Evolutionary conservation across 2,113 vertebrate genomes (phyloP).

Genomic region (Campylomormyrus numenius): DNA sequence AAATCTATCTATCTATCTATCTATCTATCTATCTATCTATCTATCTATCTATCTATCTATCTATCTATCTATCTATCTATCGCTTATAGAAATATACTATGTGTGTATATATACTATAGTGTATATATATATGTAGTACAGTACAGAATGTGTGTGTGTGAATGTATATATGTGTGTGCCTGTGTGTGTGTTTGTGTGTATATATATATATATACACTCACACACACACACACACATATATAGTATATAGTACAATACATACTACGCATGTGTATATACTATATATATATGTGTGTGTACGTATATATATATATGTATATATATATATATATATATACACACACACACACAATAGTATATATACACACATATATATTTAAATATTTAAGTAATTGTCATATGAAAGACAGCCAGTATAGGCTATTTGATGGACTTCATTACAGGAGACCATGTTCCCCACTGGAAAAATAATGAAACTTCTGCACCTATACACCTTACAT

Average conservation of each 20-base stretch:
- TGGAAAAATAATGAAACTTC: neutral
- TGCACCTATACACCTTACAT: neutral
- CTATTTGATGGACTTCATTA: neutral
- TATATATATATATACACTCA: neutral
- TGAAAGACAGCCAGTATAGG: neutral
- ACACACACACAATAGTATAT: neutral
- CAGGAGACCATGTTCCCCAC: neutral
- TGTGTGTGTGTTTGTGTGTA: neutral
- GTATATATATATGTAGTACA: too few species aligned
- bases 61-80: too few species aligned
- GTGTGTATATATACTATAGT: neutral
- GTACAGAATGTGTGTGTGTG: too few species aligned
- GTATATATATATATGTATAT: too few species aligned
- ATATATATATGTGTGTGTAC: neutral
- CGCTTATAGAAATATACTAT: neutral
- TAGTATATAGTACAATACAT: too few species aligned
- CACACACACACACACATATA: neutral
- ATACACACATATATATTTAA: neutral
- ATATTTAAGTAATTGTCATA: neutral
- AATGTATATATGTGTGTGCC: too few species aligned
- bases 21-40: neutral
- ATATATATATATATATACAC: too few species aligned
- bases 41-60: neutral
- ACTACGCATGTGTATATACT: neutral
- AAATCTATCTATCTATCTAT: neutral